Base-by-base conservation (phyloP, 2,888 invertebrate species). In the Glyphotaelius pellucidus region DNA sequence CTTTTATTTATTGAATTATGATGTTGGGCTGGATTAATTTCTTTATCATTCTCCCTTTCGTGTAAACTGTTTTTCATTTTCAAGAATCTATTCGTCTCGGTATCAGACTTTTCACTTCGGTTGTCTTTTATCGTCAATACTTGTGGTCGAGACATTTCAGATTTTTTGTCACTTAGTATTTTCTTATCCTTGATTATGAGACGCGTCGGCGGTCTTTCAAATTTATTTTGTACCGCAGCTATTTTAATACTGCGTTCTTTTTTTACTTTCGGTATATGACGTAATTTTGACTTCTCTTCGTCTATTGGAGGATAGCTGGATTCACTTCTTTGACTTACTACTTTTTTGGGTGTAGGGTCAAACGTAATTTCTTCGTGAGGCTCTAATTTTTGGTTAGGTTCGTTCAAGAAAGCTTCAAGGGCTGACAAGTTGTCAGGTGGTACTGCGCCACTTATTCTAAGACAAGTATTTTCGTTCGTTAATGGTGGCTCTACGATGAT, bases 131-230 rank as follows among this genome's bases (percentile, higher is more conserved):
- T 96, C 94, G 97, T 96, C 94, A 97, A 94, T 91, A 97, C 95
- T 95, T 97, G 97, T 86, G 97, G 97, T 93, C 97, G 96, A 91
- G 97, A 96, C 97, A 97, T 97, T 94, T 95, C 95, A 19, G 88
- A 42, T 31, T 35, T 35, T 89, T 47, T 93, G 52, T 94, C 93
- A 7, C 94, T 94, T 90, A 92, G 91, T 86, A 94, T 94, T 94
- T 95, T 95, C 67, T 94, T 95, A 80, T 96, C 95, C 94, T 95
- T 95, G 80, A 96, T 95, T 93, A 96, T 95, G 91, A 96, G 94
- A 94, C 95, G 95, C 35, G 95, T 91, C 85, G 96, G 95, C 92
- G 95, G 95, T 94, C 95, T 96, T 91, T 95, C 95, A 93, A 95
- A 95, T 93, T 95, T 95, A 90, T 95, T 94, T 94, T 95, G 95